Evolutionary conservation across 2,113 vertebrate species (phyloP).

Genomic region (Irena cyanogastra): DNA sequence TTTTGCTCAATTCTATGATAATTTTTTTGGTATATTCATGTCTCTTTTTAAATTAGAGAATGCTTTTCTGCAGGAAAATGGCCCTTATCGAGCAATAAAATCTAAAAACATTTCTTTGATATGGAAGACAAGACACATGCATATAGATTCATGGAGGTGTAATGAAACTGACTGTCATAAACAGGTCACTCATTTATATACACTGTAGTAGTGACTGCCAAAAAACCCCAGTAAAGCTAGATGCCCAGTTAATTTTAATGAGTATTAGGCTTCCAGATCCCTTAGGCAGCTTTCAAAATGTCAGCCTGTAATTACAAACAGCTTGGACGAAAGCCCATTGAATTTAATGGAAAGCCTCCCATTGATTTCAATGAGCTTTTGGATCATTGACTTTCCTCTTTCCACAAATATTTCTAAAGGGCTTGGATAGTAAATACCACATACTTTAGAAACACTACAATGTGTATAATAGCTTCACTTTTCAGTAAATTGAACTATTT

Average conservation of each 20-base stretch:
- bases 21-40: neutral
- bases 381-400: constrained; percentile 14
- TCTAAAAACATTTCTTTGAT: neutral
- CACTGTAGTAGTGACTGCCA: neutral
- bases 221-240: neutral
- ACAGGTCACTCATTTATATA: constrained; percentile 12
- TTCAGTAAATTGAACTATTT: neutral
- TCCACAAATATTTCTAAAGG: neutral
- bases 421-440: neutral
- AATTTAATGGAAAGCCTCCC: constrained; percentile 30
- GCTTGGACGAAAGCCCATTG: constrained; percentile 13
- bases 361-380: constrained; percentile 37
- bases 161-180: neutral
- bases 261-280: constrained; percentile 23
- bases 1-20: neutral
- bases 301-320: constrained; percentile 35
- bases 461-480: neutral
- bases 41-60: neutral
- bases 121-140: neutral
- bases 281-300: constrained; percentile 47
- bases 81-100: neutral
- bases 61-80: neutral
- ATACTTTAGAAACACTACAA: neutral
- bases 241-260: constrained; percentile 45
- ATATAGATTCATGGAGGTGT: neutral